phyloP scores from a whole-genome alignment of 2,888 invertebrate species.

The Pseudanteris insignis region DNA sequence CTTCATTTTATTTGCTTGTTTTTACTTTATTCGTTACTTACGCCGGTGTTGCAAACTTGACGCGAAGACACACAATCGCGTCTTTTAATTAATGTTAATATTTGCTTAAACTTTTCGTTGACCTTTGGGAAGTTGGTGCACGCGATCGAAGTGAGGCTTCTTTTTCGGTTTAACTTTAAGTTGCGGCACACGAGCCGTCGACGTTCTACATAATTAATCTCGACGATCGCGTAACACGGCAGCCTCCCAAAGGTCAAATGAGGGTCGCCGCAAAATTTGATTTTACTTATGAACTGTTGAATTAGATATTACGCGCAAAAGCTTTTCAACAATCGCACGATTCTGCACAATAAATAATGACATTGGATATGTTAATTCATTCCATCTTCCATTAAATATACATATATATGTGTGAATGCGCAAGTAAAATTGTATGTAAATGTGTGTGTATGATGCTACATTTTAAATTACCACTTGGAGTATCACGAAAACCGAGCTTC shows the following conservation, averaged over 20 bases:
- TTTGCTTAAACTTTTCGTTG: slow-evolving; percentile 36
- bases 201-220: slow-evolving; percentile 36
- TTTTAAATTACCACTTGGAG: background rate
- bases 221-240: slow-evolving; percentile 28
- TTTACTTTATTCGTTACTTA: background rate
- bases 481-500: background rate
- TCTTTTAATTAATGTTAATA: slow-evolving; percentile 42
- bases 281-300: slow-evolving; percentile 32
- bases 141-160: slow-evolving; percentile 29
- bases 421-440: too few relatives aligned
- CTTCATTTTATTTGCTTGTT: background rate
- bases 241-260: slow-evolving; percentile 33
- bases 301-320: slow-evolving; percentile 23
- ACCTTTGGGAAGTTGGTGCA: slow-evolving; percentile 26
- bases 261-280: slow-evolving; percentile 26
- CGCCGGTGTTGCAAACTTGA: slow-evolving; percentile 1
- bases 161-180: slow-evolving; percentile 17
- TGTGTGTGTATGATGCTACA: too few relatives aligned
- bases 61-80: slow-evolving; percentile 17
- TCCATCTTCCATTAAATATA: too few relatives aligned
- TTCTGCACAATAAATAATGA: background rate
- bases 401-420: too few relatives aligned
- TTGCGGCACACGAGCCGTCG: slow-evolving; percentile 19
- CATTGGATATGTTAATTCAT: background rate
- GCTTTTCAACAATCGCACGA: background rate